These are phyloP conservation scores for Phoenicopterus ruber DNA, from an alignment of 2,113 vertebrate species.

Conservation along the genomic window DNA sequence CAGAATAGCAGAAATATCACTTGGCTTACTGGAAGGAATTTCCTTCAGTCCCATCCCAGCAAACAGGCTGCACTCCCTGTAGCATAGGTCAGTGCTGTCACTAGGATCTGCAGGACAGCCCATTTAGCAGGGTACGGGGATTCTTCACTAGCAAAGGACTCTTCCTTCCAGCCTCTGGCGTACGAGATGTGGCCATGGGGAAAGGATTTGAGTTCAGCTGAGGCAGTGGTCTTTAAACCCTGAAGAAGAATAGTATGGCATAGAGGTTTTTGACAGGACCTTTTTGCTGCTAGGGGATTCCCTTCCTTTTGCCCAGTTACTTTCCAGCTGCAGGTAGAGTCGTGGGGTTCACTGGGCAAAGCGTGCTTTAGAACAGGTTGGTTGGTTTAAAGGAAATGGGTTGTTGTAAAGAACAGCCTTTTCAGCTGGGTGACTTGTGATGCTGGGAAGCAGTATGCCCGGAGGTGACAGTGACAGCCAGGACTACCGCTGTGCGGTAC, in stretches of 20 bases:
- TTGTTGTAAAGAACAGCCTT: neutral
- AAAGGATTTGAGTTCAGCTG: neutral
- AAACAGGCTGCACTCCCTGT: neutral
- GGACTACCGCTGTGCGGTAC: neutral
- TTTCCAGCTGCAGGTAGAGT: neutral
- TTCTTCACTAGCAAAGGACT: neutral
- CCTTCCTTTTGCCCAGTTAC: neutral
- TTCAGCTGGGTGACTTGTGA: neutral
- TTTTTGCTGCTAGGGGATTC: neutral
- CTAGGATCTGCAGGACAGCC: neutral
- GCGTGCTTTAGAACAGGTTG: neutral
- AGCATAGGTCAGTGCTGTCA: neutral
- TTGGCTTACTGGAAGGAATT: neutral
- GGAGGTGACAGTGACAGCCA: neutral
- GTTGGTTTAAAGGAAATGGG: neutral
- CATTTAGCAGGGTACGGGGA: rapidly evolving
- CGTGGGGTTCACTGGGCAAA: neutral
- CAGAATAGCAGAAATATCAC: neutral
- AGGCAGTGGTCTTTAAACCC: neutral
- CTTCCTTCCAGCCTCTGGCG: neutral
- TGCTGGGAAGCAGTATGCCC: neutral
- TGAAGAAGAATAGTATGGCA: neutral
- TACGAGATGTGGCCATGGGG: neutral
- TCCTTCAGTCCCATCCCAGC: neutral
- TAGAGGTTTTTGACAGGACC: neutral